A percentile compares a stretch with the other conserved stretches of the same genome.
These are phyloP conservation scores for Hippocampus mohnikei DNA, from an alignment of 2,113 vertebrate species.

Conservation along the genomic window DNA sequence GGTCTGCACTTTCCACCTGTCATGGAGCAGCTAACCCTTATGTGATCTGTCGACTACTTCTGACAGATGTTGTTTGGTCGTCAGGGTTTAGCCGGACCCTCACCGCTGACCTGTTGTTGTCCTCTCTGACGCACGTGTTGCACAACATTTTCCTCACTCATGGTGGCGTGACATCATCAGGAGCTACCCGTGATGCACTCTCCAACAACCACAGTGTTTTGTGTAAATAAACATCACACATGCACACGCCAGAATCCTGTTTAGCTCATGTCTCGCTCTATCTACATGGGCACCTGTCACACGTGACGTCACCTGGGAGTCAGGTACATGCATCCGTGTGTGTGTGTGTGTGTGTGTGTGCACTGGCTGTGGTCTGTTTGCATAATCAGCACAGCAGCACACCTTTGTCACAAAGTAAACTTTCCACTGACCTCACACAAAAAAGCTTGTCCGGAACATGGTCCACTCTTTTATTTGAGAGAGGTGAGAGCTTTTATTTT, in stretches of 20 bases:
- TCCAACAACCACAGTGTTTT: slow-evolving; percentile 50
- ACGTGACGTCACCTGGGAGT: slow-evolving; percentile 46
- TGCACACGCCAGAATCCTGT: slow-evolving; percentile 7
- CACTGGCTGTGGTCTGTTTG: slow-evolving; percentile 55
- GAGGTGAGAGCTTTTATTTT: neutral
- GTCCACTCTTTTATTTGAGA: slow-evolving; percentile 20
- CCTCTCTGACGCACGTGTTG: slow-evolving; percentile 57
- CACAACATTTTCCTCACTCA: slow-evolving; percentile 57
- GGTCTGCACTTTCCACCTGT: too few species aligned
- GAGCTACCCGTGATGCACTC: slow-evolving; percentile 41
- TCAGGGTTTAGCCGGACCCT: neutral
- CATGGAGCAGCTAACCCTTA: slow-evolving; percentile 46
- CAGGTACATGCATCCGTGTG: slow-evolving; percentile 41
- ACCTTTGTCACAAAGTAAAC: slow-evolving; percentile 59
- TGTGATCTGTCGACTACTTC: slow-evolving; percentile 4
- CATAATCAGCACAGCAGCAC: slow-evolving; percentile 60
- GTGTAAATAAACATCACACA: slow-evolving; percentile 58
- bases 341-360: neutral
- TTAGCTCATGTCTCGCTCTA: slow-evolving; percentile 5
- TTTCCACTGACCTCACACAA: slow-evolving; percentile 60
- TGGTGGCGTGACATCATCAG: slow-evolving; percentile 62
- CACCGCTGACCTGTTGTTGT: slow-evolving; percentile 47
- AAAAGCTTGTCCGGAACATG: slow-evolving; percentile 15
- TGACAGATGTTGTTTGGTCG: slow-evolving; percentile 61
- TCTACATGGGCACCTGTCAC: slow-evolving; percentile 46